phyloP scores from a whole-genome alignment of 2,797 vertebrate species.

The Alosa sapidissima region DNA sequence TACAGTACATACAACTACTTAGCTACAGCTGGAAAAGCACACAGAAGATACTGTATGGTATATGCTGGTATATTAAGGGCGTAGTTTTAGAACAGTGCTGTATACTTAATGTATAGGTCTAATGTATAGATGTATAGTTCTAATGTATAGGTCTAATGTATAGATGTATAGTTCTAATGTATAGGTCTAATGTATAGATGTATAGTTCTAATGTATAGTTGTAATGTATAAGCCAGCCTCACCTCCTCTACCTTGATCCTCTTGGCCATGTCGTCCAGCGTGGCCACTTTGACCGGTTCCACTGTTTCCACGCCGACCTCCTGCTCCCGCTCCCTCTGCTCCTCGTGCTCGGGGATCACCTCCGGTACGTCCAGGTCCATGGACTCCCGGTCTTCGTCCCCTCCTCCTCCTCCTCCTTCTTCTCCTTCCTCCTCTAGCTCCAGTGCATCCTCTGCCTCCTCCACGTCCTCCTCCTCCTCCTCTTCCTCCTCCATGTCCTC shows the following conservation, averaged over 20 bases:
- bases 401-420: conserved; percentile 60
- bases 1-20: too few relatives aligned
- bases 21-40: too few relatives aligned
- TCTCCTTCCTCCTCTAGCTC: conserved; percentile 56
- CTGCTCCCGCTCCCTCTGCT: conserved; percentile 49
- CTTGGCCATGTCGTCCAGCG: conserved; percentile 90
- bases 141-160: too few relatives aligned
- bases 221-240: conserved; percentile 46
- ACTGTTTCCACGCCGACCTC: conserved; percentile 49
- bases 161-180: background rate
- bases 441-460: conserved; percentile 60
- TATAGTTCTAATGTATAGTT: background rate
- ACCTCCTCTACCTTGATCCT: conserved; percentile 95
- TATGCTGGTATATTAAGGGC: too few relatives aligned
- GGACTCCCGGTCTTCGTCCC: conserved; percentile 15
- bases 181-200: background rate
- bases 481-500: conserved; percentile 56
- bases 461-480: conserved; percentile 48
- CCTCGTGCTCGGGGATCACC: conserved; percentile 54
- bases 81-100: too few relatives aligned
- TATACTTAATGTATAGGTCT: background rate
- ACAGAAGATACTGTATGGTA: background rate
- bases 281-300: conserved; percentile 74
- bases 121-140: background rate
- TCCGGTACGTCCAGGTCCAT: conserved; percentile 52